A percentile compares a stretch with the other conserved stretches of the same genome.
phyloP scores from a whole-genome alignment of 2,888 invertebrate genomes.

The Rhorus exstirpatorius region DNA sequence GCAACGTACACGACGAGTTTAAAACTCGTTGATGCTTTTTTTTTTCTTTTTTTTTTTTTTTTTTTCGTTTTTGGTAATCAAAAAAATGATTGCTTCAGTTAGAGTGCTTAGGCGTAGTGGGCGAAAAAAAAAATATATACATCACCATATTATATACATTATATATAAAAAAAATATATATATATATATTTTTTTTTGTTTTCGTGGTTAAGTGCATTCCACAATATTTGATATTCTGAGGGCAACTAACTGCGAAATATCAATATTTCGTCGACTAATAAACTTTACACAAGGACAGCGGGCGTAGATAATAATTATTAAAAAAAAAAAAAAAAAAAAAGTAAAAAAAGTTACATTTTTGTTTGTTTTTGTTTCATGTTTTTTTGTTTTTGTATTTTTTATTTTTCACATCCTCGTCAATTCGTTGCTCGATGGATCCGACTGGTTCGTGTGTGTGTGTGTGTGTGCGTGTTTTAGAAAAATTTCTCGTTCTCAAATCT shows the following conservation, averaged over 20 bases:
- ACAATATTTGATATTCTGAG: constrained; percentile 70
- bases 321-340: too few relatives aligned
- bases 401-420: constrained; percentile 43
- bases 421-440: constrained; percentile 63
- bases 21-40: constrained; percentile 49
- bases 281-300: constrained; percentile 56
- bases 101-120: constrained; percentile 58
- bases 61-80: constrained; percentile 43
- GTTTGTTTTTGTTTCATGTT: constrained; percentile 35
- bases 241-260: constrained; percentile 69
- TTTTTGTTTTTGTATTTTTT: constrained; percentile 67
- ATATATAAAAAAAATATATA: constrained; percentile 47
- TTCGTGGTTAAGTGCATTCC: constrained; percentile 76
- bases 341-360: constrained; percentile 30
- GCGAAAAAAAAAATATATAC: constrained; percentile 57
- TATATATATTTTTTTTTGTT: constrained; percentile 69
- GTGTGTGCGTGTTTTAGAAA: neutral
- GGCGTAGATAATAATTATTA: constrained; percentile 61
- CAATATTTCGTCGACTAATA: constrained; percentile 65
- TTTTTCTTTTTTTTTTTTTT: constrained; percentile 9
- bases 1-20: constrained; percentile 45
- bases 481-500: constrained; percentile 50
- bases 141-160: constrained; percentile 51
- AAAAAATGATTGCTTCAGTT: constrained; percentile 44
- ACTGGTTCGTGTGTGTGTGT: constrained; percentile 64